Base-by-base conservation (phyloP, 2,888 invertebrate species). In the Oeneis ivallda region DNA sequence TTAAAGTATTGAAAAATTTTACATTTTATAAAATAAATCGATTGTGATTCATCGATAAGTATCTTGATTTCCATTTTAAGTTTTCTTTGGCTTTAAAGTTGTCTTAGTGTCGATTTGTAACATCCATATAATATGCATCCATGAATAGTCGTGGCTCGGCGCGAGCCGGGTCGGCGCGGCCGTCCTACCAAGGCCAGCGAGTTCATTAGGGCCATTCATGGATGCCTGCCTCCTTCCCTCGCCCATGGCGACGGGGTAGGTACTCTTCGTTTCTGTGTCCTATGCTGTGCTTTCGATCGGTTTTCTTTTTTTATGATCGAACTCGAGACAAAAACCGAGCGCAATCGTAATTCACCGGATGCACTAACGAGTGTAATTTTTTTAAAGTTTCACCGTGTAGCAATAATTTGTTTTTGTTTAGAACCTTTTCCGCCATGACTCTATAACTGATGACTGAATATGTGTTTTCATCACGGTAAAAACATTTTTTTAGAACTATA, bases 191-290 rank as follows among this genome's bases (percentile, higher is more conserved):
- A 92, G 91, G 92, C 82, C 89, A 89, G 84, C 90, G 75, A 77
- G 91, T 90, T 92, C 88, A 89, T 90, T 90, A 90, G 84, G 84
- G 81, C 89, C 91, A 92, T 92, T 91, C 90, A 90, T 89, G 90
- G 86, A 87, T 85, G 83, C 86, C 87, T 83, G 83, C 83, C 84
- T 83, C 84, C 79, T 72, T 74, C 76, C 81, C 71, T 71, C 71
- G 71, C 71, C 70, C 80, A 82, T 77, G 74, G 79, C 82, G 81
- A 83, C 89, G 88, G 89, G 87, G 88, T 89, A 87, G n/a, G n/a
- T n/a, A n/a, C 83, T 84, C 82, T 83, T 84, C 81, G 80, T 80
- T 78, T 76, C 82, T 78, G 83, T 79, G 85, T 82, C 86, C 85
- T 84, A 82, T 85, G 84, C 81, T 81, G 82, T 75, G 77, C 84